Base-by-base conservation (phyloP, 2,113 vertebrate genomes). In the Calyptommatus sinebrachiatus region DNA sequence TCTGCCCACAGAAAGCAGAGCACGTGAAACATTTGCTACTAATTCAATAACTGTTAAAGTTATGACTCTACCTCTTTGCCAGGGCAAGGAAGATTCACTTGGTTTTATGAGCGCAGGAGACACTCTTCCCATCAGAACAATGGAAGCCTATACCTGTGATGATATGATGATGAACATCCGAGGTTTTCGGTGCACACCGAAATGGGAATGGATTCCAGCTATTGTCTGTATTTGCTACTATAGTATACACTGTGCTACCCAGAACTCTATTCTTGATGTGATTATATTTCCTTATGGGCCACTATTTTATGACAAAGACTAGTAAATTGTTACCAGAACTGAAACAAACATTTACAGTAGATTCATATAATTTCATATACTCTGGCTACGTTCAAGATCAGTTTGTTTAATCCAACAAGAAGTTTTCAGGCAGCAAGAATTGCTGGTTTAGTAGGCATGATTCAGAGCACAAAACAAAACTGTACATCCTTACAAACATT, bases 81-180 rank as follows among this genome's bases (percentile, higher is more conserved):
- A 8, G 46, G 61, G 87, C 82, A 21, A 1, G 67, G 86, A 84
- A 85, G 79, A 90, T 81, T 88, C 85, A 74, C 31, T 46, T 84
- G 83, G 70, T 85, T 80, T 81, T 90, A 85, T 1, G 57, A 86
- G 83, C 77, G 62, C 7, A 2, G 10, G 90, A 88, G 78, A 86
- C 85, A 90, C 88, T 89, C 88, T 85, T 86, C 87, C 82, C 46
- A 20, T 0, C 7, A 31, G 89, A 90, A 93, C 88, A 93, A 91
- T 90, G 88, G 81, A 57, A 85, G 89, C n/a, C 86, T 93, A 88
- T 91, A 91, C 86, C 90, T 86, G 22, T 0, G 53, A 69, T 90
- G 89, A 91, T 72, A 65, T 62, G 45, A 84, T 89, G 87, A 93
- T 86, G 90, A 90, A 91, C 0, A 3, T 77, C 62, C 71, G 41